Evolutionary conservation across 1,140 invertebrate species (phyloP), one percentile per base, ranked within the genome.

Genomic region (Vollenhovia emeryi): DNA sequence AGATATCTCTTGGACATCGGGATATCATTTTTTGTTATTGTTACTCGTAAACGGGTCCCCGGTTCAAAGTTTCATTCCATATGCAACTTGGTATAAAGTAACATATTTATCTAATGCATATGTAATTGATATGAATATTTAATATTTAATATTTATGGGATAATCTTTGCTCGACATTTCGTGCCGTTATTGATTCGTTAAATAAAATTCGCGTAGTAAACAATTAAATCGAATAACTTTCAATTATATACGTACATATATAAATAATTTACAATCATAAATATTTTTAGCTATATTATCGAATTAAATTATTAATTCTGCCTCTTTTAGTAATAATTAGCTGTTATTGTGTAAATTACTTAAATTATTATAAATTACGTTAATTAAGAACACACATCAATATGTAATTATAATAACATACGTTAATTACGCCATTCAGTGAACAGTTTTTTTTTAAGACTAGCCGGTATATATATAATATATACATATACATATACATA

Each of bases 131-230:
- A 18, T 30, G 18, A n/a, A 66, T 78, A 48, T 24, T 78, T 64
- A 27, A 66, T 78, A 48, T 24, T 78, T 64, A 64, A 78, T 64
- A 21, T 76, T 64, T 50, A 71, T 52, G 21, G 4, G 7, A 33
- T 13, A 15, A 27, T 18, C 27, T 50, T 40, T 24, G n/a, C 13
- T 40, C 15, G 18, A 50, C 6, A 18, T 24, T 50, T 50, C 30
- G 27, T 50, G 24, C 40, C 9, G 3, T 36, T 36, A 18, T 64
- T 62, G n/a, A 79, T 50, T 15, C 15, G 21, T 27, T n/a, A 36
- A 21, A 21, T 50, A 50, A 50, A 68, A 8, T 36, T 36, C 15
- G 2, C 18, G 4, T 7, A 30, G 1, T 40, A 40, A 50, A 50
- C 15, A 64, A 66, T 50, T 50, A 30, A 52, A 76, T 76, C 43